Evolutionary conservation across 2,113 vertebrate genomes (phyloP).

Genomic region (Paraplagusia blochii): DNA sequence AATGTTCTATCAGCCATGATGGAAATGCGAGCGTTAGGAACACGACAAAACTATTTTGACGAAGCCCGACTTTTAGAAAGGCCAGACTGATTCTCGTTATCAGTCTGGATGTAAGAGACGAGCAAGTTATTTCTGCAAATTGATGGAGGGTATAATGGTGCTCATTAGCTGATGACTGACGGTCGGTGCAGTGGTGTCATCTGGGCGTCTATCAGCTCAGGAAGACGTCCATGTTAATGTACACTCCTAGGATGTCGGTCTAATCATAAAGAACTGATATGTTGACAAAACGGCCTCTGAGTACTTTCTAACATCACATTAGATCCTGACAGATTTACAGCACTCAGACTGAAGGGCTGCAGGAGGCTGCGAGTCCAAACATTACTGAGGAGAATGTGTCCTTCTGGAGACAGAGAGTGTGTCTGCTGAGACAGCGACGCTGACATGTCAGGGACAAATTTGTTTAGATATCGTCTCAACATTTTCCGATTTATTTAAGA

Average conservation of each 20-base stretch:
- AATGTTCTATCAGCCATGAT: too few relatives aligned
- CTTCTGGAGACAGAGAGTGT: constrained; percentile 28
- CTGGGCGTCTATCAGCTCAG: constrained; percentile 1
- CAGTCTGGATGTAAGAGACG: not conserved
- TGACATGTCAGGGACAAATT: constrained; percentile 27
- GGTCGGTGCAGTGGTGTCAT: constrained; percentile 22
- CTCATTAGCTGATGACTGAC: constrained; percentile 26
- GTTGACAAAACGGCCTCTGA: constrained; percentile 25
- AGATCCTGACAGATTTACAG: constrained; percentile 39
- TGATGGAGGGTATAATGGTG: constrained; percentile 27
- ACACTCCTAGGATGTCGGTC: constrained; percentile 35
- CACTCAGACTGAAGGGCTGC: constrained; percentile 34
- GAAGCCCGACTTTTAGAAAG: not conserved
- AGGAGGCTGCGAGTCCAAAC: constrained; percentile 4
- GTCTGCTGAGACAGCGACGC: constrained; percentile 29
- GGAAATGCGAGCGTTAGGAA: too few relatives aligned
- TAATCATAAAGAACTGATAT: constrained; percentile 14
- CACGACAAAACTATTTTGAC: not conserved
- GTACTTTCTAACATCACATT: constrained; percentile 27
- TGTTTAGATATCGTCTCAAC: not conserved
- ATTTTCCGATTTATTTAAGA: constrained; percentile 7
- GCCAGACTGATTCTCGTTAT: not conserved
- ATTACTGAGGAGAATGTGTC: constrained; percentile 54
- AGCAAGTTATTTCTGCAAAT: constrained; percentile 3
- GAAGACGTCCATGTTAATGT: constrained; percentile 48